Base-by-base conservation (phyloP, 2,113 vertebrate species). In the Panurus biarmicus region DNA sequence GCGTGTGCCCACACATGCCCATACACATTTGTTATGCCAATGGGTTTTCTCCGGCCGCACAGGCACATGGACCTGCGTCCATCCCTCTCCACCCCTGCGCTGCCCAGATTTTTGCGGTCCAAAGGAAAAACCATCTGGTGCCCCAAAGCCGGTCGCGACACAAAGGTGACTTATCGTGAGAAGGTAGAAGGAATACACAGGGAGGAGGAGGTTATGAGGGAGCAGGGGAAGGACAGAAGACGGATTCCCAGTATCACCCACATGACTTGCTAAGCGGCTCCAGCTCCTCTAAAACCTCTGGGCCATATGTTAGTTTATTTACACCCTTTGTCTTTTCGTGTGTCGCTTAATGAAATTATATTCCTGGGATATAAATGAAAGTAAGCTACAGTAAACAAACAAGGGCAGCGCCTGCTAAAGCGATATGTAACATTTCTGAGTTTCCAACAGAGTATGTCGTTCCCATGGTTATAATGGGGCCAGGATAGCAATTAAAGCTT, bases 291-390 rank as follows among this genome's bases (percentile, higher is more conserved):
- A 94, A 94, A 97, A 96, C 66, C 94, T 94, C 83, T 50, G 19
- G 90, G 50, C 92, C 92, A 96, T 97, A 93, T 94, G 87, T 89
- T 96, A 87, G 87, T 95, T 95, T 97, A 94, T 93, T 96, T 97
- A 88, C 73, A 91, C 88, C 85, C 57, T 91, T 94, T 96, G 78
- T 93, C 80, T 93, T 79, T 90, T 79, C 7, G 2, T 66, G 56
- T 85, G 76, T 76, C 38, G n/a, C 77, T 26, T 92, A 65, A 54
- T 72, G 45, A 33, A 90, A 73, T 44, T 56, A 67, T 81, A 95
- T 95, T 96, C 91, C 57, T 91, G 77, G 65, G 69, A 65, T 92
- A 74, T 25, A 69, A 90, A 87, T 57, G 76, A 54, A 86, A 96
- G 51, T 69, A 74, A 28, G 10, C 54, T 28, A 94, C 54, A 44